A percentile compares a stretch with the other conserved stretches of the same genome.
These are phyloP conservation scores for Otis tarda DNA, from an alignment of 2,113 vertebrate genomes.

Conservation along the genomic window DNA sequence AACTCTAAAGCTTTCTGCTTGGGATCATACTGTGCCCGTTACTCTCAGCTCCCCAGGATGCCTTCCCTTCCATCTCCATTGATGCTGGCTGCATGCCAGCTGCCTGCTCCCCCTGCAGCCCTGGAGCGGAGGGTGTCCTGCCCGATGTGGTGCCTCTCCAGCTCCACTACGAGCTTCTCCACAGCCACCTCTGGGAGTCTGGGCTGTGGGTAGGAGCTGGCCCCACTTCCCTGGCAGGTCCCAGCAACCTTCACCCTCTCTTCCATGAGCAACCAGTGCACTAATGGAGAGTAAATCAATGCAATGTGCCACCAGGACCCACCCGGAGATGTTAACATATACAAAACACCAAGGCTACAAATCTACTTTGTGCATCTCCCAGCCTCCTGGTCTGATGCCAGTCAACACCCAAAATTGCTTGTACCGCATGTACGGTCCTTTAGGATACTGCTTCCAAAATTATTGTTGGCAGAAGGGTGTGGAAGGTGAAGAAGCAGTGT, in stretches of 20 bases:
- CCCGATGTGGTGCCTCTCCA: fast-evolving
- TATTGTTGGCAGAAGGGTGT: not conserved
- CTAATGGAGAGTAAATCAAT: not conserved
- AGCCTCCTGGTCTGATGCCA: not conserved
- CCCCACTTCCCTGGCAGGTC: not conserved
- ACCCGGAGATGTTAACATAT: fast-evolving
- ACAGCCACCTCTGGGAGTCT: not conserved
- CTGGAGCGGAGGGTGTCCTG: not conserved
- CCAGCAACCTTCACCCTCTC: not conserved
- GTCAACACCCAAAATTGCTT: not conserved
- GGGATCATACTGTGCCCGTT: not conserved
- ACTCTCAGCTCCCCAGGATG: not conserved
- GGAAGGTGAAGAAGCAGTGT: not conserved
- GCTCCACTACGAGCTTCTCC: not conserved
- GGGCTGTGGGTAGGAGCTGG: not conserved
- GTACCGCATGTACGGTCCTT: not conserved
- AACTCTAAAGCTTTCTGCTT: not conserved
- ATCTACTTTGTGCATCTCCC: not conserved
- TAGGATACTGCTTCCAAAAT: not conserved
- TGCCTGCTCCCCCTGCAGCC: not conserved
- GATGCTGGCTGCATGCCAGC: not conserved
- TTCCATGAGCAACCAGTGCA: not conserved
- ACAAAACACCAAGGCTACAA: not conserved
- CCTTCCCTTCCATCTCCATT: not conserved
- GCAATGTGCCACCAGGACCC: not conserved